A percentile compares a stretch with the other conserved stretches of the same genome.
phyloP scores from a whole-genome alignment of 2,797 vertebrate genomes.

The Melanotaenia parkinsoni region DNA sequence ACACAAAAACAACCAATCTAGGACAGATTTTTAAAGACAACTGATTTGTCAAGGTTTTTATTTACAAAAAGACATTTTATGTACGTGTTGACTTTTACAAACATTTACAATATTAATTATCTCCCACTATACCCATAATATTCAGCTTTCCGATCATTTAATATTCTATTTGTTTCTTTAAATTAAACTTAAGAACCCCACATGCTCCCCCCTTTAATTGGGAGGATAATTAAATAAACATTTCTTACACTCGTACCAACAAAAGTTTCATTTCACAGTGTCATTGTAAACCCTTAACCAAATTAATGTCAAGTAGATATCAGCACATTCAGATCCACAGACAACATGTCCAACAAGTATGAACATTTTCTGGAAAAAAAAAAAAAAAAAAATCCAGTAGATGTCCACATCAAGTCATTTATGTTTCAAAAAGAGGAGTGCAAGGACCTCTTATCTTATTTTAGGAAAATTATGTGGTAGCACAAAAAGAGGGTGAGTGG shows the following conservation, averaged over 20 bases:
- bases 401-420: constrained; percentile 45
- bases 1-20: constrained; percentile 34
- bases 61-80: constrained; percentile 74
- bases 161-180: constrained; percentile 36
- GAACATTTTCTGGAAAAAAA: not conserved
- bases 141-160: constrained; percentile 33
- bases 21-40: constrained; percentile 38
- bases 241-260: constrained; percentile 72
- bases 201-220: constrained; percentile 10
- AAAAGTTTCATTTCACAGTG: constrained; percentile 77
- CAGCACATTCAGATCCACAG: constrained; percentile 66
- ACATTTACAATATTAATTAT: constrained; percentile 64
- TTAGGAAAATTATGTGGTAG: not conserved
- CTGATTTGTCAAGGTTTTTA: constrained; percentile 64
- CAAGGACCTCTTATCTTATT: constrained; percentile 37
- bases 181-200: constrained; percentile 63
- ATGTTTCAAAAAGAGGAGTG: constrained; percentile 37
- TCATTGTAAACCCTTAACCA: constrained; percentile 68
- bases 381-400: constrained; percentile 5
- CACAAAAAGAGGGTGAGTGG: constrained; percentile 12
- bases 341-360: constrained; percentile 35
- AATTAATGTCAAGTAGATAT: constrained; percentile 74
- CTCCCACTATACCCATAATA: constrained; percentile 40
- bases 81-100: constrained; percentile 51
- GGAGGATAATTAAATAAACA: constrained; percentile 62